Evolutionary conservation across 2,888 invertebrate species (phyloP).

Genomic region (Ptychoptera albimana): DNA sequence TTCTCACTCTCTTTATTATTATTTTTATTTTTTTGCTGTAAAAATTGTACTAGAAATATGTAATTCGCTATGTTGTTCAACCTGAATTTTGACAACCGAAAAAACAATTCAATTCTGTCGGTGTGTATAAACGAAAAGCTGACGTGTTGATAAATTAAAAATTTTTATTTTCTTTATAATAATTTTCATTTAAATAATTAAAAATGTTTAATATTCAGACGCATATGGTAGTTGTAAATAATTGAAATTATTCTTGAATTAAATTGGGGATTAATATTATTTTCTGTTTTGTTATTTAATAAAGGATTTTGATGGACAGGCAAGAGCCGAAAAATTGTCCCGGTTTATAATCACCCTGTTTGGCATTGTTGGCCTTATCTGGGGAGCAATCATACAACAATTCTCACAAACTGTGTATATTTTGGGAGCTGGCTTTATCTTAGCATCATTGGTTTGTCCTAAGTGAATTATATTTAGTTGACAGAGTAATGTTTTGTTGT

Average conservation of each 20-base stretch:
- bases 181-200: background rate
- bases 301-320: constrained; percentile 82
- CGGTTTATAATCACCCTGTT: constrained; percentile 80
- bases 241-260: background rate
- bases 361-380: constrained; percentile 77
- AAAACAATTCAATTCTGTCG: too few species aligned
- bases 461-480: background rate
- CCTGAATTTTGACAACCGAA: too few species aligned
- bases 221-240: constrained; percentile 25
- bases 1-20: too few species aligned
- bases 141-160: constrained; percentile 1
- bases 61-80: too few species aligned
- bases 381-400: constrained; percentile 89
- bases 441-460: constrained; percentile 61
- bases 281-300: constrained; percentile 10
- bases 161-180: too few species aligned
- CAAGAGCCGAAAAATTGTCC: constrained; percentile 75
- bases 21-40: too few species aligned
- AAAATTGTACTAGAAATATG: too few species aligned
- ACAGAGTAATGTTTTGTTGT: constrained; percentile 5
- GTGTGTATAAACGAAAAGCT: background rate
- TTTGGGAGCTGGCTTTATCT: constrained; percentile 74
- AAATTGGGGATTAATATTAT: background rate
- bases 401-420: constrained; percentile 92
- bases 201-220: constrained; percentile 29